Base-by-base conservation (phyloP, 1,140 invertebrate genomes). In the Anastrepha obliqua region DNA sequence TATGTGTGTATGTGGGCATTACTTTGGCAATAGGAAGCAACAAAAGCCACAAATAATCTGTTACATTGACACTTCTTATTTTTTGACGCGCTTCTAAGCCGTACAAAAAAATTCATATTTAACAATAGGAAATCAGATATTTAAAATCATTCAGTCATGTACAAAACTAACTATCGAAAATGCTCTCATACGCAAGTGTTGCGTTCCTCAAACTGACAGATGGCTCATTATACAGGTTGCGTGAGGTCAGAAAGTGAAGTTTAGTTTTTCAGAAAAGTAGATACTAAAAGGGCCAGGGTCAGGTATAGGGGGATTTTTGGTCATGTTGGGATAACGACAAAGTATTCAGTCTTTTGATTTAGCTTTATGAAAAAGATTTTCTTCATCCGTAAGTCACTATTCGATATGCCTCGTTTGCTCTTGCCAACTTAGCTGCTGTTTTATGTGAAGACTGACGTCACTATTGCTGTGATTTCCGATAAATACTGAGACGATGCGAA, bases 41-140 rank as follows among this genome's bases (percentile, higher is more conserved):
- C 47, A 81, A 81, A 55, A 47, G 15, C 44, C 44, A n/a, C 44
- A 81, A 81, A 58, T 58, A 81, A 81, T 81, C 47, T 47, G 74
- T 55, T 81, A 81, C 74, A 81, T 81, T 81, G 74, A 81, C 74
- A 81, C 74, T 81, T 67, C 20, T 29, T 67, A 20, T 39, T n/a
- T 81, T 81, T 51, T 55, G 47, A 15, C 6, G 15, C 9, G 44
- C 17, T 20, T 81, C 74, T n/a, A 74, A 47, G 15, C 11, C 55
- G 42, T 13, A 44, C 4, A 74, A 29, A n/a, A 74, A n/a, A 74
- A 74, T 13, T 11, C 0, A 42, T 42, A 74, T 8, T 58, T 7
- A 13, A 67, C 65, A 42, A 67, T 67, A 11, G 65, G 4, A 3
- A 2, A 13, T 20, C 39, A 11, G 2, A 42, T 8, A 13, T 15